phyloP scores from a whole-genome alignment of 1,140 invertebrate species.

The Aphidius ervi region DNA sequence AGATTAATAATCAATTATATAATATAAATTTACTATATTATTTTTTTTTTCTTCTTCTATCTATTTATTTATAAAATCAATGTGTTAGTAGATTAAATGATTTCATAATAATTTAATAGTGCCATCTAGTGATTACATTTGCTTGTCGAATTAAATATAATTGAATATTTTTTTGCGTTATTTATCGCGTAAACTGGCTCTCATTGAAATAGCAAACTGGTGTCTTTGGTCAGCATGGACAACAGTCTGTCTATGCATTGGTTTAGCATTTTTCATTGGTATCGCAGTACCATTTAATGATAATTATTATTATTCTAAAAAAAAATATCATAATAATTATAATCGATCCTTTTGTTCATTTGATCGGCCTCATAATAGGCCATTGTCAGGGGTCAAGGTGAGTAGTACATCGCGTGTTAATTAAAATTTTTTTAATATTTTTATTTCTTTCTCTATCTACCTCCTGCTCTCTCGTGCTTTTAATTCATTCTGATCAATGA shows the following conservation, averaged over 20 bases:
- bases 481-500: background rate
- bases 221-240: slow-evolving; percentile 44
- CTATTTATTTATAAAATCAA: background rate
- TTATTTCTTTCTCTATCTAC: no score
- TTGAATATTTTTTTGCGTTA: slow-evolving; percentile 5
- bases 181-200: slow-evolving; percentile 43
- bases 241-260: slow-evolving; percentile 31
- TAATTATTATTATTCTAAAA: background rate
- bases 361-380: slow-evolving; percentile 24
- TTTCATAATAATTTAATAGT: background rate
- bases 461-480: background rate
- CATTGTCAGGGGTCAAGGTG: slow-evolving; percentile 23
- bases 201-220: slow-evolving; percentile 41
- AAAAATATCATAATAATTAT: slow-evolving; percentile 4
- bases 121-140: slow-evolving; percentile 6
- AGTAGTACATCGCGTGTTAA: slow-evolving; percentile 5
- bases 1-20: no score
- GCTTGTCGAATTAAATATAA: background rate
- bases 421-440: no score
- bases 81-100: background rate
- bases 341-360: slow-evolving; percentile 9
- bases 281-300: slow-evolving; percentile 32
- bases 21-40: no score
- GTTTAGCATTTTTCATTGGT: slow-evolving; percentile 45
- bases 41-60: background rate